Evolutionary conservation across 1,140 invertebrate species (phyloP).

Genomic region (Drosophila auraria): DNA sequence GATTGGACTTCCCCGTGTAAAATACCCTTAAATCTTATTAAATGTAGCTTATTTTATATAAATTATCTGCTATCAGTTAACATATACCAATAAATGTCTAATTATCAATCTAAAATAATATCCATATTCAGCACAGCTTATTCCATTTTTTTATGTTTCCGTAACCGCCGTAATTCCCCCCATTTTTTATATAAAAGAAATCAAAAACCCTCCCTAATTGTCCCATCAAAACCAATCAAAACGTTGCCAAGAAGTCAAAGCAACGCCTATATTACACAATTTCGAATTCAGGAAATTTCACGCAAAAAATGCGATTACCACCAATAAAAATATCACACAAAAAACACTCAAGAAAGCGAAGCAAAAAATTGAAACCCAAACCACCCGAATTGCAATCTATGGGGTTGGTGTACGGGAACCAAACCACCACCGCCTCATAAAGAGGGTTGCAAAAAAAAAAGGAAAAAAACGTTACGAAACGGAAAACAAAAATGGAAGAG

Average conservation of each 20-base stretch:
- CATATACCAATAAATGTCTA: too few species aligned
- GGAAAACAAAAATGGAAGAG: constrained; percentile 31
- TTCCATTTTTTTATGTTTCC: too few species aligned
- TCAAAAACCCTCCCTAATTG: constrained; percentile 25
- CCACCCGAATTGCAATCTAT: constrained; percentile 26
- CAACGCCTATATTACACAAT: constrained; percentile 68
- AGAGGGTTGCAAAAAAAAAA: constrained; percentile 68
- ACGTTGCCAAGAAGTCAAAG: constrained; percentile 62
- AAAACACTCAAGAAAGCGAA: constrained; percentile 43
- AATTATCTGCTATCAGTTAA: too few species aligned
- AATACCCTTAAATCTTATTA: too few species aligned
- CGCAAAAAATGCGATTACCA: constrained; percentile 68
- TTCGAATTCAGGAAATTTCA: constrained; percentile 49
- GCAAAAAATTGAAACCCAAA: constrained; percentile 42
- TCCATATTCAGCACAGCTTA: too few species aligned
- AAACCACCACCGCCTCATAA: constrained; percentile 58
- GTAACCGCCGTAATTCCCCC: not conserved
- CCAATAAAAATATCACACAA: constrained; percentile 72
- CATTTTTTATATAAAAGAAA: constrained; percentile 7
- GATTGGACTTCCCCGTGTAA: too few species aligned
- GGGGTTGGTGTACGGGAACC: constrained; percentile 59
- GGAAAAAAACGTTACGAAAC: constrained; percentile 17
- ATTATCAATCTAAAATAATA: too few species aligned
- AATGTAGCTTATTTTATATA: too few species aligned
- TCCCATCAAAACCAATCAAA: constrained; percentile 63